phyloP scores from a whole-genome alignment of 1,140 invertebrate species.

The Oedothorax gibbosus region DNA sequence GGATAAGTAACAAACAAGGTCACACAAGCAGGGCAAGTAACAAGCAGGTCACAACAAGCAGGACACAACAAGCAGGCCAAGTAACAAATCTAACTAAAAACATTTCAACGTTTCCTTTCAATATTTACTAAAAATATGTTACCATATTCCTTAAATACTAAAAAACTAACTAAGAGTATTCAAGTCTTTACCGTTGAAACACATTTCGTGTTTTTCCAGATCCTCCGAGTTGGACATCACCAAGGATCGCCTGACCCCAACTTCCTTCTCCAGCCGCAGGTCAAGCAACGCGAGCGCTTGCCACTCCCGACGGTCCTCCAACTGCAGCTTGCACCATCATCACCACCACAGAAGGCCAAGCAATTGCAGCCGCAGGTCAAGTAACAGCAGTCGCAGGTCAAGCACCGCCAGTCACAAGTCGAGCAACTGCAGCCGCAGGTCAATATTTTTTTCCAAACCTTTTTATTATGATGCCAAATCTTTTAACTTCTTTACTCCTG shows the following conservation, averaged over 20 bases:
- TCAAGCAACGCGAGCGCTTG: slow-evolving; percentile 48
- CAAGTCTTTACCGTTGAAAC: background rate
- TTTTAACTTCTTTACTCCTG: too few species aligned
- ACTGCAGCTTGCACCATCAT: slow-evolving; percentile 32
- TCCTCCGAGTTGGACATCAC: slow-evolving; percentile 43
- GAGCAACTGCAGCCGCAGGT: slow-evolving; percentile 37
- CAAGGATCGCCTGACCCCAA: slow-evolving; percentile 39
- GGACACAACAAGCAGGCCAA: too few species aligned
- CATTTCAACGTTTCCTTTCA: too few species aligned
- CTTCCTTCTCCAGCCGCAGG: slow-evolving; percentile 41
- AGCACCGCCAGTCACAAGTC: slow-evolving; percentile 42
- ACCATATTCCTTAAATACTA: background rate
- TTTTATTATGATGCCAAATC: background rate
- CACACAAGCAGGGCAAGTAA: too few species aligned
- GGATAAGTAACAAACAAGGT: too few species aligned
- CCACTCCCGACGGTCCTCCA: slow-evolving; percentile 34
- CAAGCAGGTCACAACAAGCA: too few species aligned
- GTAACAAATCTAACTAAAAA: too few species aligned
- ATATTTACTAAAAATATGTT: too few species aligned
- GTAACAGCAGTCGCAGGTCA: slow-evolving; percentile 39
- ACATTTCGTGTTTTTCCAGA: slow-evolving; percentile 16
- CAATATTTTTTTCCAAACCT: background rate
- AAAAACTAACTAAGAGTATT: too few species aligned
- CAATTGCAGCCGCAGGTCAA: slow-evolving; percentile 46
- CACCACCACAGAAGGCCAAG: slow-evolving; percentile 35